Percentiles rank a stretch among this genome's conserved stretches.
Evolutionary conservation across 2,797 vertebrate species (phyloP).

Genomic region (Sebastes itinus): DNA sequence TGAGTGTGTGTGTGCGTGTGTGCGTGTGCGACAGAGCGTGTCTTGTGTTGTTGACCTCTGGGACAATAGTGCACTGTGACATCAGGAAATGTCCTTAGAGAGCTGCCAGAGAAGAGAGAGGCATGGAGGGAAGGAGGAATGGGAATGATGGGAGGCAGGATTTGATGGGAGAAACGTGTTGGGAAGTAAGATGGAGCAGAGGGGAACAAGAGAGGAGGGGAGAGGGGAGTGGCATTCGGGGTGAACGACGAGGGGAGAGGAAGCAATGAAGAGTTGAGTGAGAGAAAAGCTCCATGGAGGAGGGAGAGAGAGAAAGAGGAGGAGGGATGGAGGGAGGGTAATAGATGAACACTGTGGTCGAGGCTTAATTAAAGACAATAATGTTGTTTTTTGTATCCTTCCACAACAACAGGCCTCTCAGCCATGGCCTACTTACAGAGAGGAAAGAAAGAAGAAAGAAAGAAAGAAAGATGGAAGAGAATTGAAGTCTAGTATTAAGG

Average conservation of each 20-base stretch:
- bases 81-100: constrained; percentile 74
- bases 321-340: background rate
- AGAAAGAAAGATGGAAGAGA: background rate
- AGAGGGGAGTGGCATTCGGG: background rate
- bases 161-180: constrained; percentile 42
- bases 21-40: constrained; percentile 56
- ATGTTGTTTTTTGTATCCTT: constrained; percentile 63
- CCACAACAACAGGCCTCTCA: constrained; percentile 48
- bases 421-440: constrained; percentile 41
- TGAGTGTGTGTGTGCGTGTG: constrained; percentile 15
- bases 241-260: constrained; percentile 24
- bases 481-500: background rate
- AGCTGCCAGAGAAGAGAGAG: constrained; percentile 58
- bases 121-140: constrained; percentile 31
- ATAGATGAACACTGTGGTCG: constrained; percentile 29
- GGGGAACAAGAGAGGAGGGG: background rate
- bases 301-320: background rate
- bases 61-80: constrained; percentile 76
- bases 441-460: background rate
- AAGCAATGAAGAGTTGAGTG: background rate
- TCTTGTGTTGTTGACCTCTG: constrained; percentile 69
- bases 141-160: constrained; percentile 35
- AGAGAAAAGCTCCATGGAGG: background rate
- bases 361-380: constrained; percentile 73
- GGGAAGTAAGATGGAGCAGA: constrained; percentile 3